These are phyloP conservation scores for Catharus minimus DNA, from an alignment of 2,113 vertebrate species.

Conservation along the genomic window DNA sequence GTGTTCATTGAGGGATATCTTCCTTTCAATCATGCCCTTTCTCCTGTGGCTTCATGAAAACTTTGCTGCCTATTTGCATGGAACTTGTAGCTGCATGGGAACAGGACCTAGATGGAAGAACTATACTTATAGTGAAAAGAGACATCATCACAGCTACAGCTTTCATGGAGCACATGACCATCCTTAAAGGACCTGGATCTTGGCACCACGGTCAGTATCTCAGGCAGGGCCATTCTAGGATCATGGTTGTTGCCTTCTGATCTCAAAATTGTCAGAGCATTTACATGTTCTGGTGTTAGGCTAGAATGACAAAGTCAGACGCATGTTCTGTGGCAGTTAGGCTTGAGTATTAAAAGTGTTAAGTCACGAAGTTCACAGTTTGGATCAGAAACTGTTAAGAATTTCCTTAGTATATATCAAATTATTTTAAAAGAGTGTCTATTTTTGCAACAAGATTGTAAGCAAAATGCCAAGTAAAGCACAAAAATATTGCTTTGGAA, in stretches of 20 bases:
- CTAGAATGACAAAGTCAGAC: neutral
- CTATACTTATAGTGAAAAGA: neutral
- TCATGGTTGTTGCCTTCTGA: neutral
- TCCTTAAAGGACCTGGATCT: neutral
- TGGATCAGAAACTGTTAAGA: neutral
- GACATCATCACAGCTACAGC: neutral
- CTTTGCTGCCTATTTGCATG: neutral
- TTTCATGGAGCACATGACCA: neutral
- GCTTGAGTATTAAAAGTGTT: neutral
- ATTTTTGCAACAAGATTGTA: neutral
- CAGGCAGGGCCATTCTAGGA: neutral
- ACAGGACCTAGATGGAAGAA: neutral
- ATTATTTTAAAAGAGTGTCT: neutral
- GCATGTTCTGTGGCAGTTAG: neutral
- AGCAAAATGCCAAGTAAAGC: neutral
- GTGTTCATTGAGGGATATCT: neutral
- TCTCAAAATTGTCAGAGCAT: neutral
- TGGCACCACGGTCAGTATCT: neutral
- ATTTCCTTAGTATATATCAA: neutral
- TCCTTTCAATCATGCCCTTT: neutral
- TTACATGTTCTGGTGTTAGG: neutral
- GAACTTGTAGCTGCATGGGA: neutral
- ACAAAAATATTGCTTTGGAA: neutral
- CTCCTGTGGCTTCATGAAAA: rapidly evolving
- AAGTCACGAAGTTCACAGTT: neutral